Evolutionary conservation across 1,140 invertebrate genomes (phyloP).

Genomic region (Drosophila truncata): DNA sequence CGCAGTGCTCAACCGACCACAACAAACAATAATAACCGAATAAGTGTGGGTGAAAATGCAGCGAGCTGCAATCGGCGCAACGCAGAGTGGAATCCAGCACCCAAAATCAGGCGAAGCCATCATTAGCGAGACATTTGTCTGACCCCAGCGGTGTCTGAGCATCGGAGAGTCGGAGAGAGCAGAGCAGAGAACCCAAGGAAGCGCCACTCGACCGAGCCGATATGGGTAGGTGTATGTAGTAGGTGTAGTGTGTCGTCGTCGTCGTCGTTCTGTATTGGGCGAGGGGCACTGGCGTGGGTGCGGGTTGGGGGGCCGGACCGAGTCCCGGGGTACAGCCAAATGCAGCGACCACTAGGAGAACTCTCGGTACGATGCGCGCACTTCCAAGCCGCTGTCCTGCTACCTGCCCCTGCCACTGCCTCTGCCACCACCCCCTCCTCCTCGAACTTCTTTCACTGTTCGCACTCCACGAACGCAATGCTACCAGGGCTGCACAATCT

Average conservation of each 20-base stretch:
- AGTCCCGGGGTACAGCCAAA: constrained; percentile 39
- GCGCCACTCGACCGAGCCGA: constrained; percentile 37
- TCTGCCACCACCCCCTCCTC: background rate
- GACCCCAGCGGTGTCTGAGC: constrained; percentile 47
- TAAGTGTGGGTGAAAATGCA: constrained; percentile 57
- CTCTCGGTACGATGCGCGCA: constrained; percentile 41
- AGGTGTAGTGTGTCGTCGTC: constrained; percentile 14
- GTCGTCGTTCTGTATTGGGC: constrained; percentile 3
- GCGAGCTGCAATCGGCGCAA: constrained; percentile 38
- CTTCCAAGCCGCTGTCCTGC: constrained; percentile 49
- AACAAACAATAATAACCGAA: constrained; percentile 56
- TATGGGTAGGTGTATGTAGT: constrained; percentile 40
- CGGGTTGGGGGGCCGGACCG: constrained; percentile 22
- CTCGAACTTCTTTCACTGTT: background rate
- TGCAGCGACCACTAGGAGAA: constrained; percentile 39
- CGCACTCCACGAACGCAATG: constrained; percentile 32
- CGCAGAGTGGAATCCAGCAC: constrained; percentile 37
- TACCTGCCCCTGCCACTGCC: constrained; percentile 27
- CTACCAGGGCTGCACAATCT: constrained; percentile 30
- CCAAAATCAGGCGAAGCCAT: constrained; percentile 44
- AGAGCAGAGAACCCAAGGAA: constrained; percentile 40
- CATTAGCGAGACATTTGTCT: constrained; percentile 45
- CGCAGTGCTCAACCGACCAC: constrained; percentile 46
- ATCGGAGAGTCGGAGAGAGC: constrained; percentile 31
- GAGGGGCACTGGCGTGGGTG: constrained; percentile 18